Evolutionary conservation across 2,888 invertebrate genomes (phyloP), one percentile per base, ranked within the genome.

Genomic region (Agriopis aurantiaria): DNA sequence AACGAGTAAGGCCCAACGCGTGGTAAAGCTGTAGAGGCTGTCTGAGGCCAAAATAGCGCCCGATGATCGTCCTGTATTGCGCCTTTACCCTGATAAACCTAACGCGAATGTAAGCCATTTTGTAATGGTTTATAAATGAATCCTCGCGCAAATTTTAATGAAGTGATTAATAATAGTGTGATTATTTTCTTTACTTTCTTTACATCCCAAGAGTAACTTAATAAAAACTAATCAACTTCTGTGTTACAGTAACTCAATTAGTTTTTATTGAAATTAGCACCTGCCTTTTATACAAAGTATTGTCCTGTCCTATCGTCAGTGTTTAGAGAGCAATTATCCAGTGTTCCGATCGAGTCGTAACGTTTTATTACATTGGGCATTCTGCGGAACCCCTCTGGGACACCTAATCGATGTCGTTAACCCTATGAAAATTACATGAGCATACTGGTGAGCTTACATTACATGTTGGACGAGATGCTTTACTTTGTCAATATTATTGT

Each of bases 261-360:
- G 5, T 55, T 57, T 57, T 58, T 57, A 43, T 55, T 68, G 51
- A 73, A 72, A 68, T 8, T 41, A 23, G 41, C 23, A 49, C 45
- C 55, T 55, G 55, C 45, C 5, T 48, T 46, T 23, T 40, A 56
- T 33, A 23, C 11, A 58, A 40, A 46, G 45, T 48, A 64, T 73
- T 67, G 68, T 60, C n/a, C 9, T 11, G 59, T 74, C 65, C 68
- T 58, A 53, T 65, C 68, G 60, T 33, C 69, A 71, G 71, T 74
- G 70, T 77, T 83, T 76, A 76, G 77, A 81, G 73, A 69, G 75
- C 80, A 80, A 81, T 83, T 81, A 81, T 69, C 62, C 71, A 68
- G 77, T 77, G 71, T 76, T 74, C 74, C 69, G 64, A 80, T 76
- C 72, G 72, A 73, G 73, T 75, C 66, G 71, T 83, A 78, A 78